A percentile compares a stretch with the other conserved stretches of the same genome.
Evolutionary conservation across 2,888 invertebrate genomes (phyloP).

Genomic region (Deladenus siricidicola): DNA sequence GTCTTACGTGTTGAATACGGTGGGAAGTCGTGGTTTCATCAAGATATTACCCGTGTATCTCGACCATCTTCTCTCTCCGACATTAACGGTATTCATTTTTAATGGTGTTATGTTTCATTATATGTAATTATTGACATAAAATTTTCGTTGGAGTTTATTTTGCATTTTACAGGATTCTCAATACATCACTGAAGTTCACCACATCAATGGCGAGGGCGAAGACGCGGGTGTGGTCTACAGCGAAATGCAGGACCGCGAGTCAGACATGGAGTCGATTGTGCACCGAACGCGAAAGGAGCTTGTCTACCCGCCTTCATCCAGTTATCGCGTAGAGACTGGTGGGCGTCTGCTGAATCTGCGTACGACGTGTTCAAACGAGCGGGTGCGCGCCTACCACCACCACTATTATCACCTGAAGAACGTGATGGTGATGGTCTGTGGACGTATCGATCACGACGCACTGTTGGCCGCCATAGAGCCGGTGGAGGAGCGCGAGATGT

Average conservation of each 20-base stretch:
- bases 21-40: conserved; percentile 76
- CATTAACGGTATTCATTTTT: conserved; percentile 61
- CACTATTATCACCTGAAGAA: conserved; percentile 82
- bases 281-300: conserved; percentile 23
- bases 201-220: conserved; percentile 71
- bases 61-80: conserved; percentile 79
- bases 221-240: conserved; percentile 88
- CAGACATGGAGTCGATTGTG: conserved; percentile 50
- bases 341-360: conserved; percentile 79
- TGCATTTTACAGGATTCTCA: conserved; percentile 64
- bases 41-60: conserved; percentile 80
- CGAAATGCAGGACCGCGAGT: conserved; percentile 64
- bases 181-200: conserved; percentile 82
- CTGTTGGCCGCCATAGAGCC: conserved; percentile 18
- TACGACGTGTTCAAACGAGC: conserved; percentile 70
- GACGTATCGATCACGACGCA: conserved; percentile 20
- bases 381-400: conserved; percentile 73
- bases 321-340: conserved; percentile 76
- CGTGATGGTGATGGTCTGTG: conserved; percentile 58
- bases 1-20: conserved; percentile 78
- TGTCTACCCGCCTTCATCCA: conserved; percentile 69
- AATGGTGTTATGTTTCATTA: neutral
- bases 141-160: neutral
- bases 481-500: conserved; percentile 19
- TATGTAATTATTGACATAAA: neutral